Percentiles rank a stretch among this genome's conserved stretches.
These are phyloP conservation scores for Trichonephila clavipes DNA, from an alignment of 1,140 invertebrate species.

Conservation along the genomic window DNA sequence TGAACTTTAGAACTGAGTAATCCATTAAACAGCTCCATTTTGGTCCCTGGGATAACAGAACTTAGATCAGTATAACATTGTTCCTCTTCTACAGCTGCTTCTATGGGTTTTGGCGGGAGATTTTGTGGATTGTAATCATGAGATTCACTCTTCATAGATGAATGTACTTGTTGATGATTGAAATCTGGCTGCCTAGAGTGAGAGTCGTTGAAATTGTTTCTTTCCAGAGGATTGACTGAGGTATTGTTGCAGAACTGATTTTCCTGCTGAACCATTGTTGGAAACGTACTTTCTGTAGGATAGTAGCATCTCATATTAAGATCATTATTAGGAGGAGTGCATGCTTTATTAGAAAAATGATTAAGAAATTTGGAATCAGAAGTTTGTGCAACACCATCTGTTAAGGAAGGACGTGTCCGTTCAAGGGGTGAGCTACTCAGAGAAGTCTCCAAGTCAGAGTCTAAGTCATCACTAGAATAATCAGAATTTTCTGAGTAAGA, in stretches of 20 bases:
- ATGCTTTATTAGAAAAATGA: conserved; percentile 62
- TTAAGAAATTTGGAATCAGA: conserved; percentile 64
- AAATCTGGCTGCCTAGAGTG: conserved; percentile 26
- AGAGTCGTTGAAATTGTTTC: conserved; percentile 44
- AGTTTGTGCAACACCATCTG: conserved; percentile 64
- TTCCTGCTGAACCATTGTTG: conserved; percentile 59
- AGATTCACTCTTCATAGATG: conserved; percentile 35
- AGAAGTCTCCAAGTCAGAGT: conserved; percentile 72
- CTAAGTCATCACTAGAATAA: conserved; percentile 79
- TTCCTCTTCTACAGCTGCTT: conserved; percentile 61
- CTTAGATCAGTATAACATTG: conserved; percentile 79
- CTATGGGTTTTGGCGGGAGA: not conserved
- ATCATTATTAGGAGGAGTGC: conserved; percentile 28
- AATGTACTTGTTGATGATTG: conserved; percentile 47
- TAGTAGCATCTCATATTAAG: conserved; percentile 71
- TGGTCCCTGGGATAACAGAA: conserved; percentile 78
- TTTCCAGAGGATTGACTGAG: conserved; percentile 31
- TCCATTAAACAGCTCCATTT: conserved; percentile 80
- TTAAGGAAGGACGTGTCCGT: conserved; percentile 9
- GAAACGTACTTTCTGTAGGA: conserved; percentile 58
- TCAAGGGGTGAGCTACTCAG: not conserved
- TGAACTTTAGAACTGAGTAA: conserved; percentile 79
- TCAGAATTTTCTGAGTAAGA: conserved; percentile 85
- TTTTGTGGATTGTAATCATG: conserved; percentile 36
- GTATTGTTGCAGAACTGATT: conserved; percentile 58